Percentiles rank a stretch among this genome's conserved stretches.
phyloP scores from a whole-genome alignment of 1,140 invertebrate genomes.

The Brachionus koreanus region DNA sequence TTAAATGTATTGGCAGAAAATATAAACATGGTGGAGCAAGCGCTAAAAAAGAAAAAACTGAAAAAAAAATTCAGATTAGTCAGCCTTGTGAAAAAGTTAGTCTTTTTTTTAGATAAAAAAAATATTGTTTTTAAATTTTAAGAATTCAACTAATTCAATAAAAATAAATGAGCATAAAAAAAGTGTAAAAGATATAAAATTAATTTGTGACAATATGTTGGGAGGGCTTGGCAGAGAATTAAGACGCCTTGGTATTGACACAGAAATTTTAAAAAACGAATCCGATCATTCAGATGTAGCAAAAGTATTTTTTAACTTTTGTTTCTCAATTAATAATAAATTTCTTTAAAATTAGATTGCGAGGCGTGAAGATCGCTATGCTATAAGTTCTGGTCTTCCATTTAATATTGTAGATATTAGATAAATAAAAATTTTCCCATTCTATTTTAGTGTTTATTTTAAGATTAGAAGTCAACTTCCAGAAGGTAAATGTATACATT shows the following conservation, averaged over 20 bases:
- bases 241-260: constrained; percentile 67
- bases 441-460: neutral
- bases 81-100: neutral
- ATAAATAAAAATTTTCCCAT: neutral
- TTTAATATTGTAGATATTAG: constrained; percentile 49
- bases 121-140: neutral
- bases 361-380: constrained; percentile 60
- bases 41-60: constrained; percentile 42
- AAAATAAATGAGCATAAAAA: constrained; percentile 40
- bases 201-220: constrained; percentile 59
- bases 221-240: constrained; percentile 63
- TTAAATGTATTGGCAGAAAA: constrained; percentile 48
- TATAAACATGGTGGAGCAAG: constrained; percentile 48
- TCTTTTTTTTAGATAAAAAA: neutral
- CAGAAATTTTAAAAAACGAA: constrained; percentile 60
- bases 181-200: constrained; percentile 49
- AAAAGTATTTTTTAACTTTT: constrained; percentile 46
- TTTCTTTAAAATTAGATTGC: constrained; percentile 52
- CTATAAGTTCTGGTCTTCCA: constrained; percentile 62
- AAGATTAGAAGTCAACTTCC: constrained; percentile 60
- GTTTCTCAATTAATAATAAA: neutral
- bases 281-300: constrained; percentile 61
- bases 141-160: neutral
- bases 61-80: neutral
- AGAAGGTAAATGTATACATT: constrained; percentile 48